Base-by-base conservation (phyloP, 2,888 invertebrate genomes). In the Hartigia nigra region DNA sequence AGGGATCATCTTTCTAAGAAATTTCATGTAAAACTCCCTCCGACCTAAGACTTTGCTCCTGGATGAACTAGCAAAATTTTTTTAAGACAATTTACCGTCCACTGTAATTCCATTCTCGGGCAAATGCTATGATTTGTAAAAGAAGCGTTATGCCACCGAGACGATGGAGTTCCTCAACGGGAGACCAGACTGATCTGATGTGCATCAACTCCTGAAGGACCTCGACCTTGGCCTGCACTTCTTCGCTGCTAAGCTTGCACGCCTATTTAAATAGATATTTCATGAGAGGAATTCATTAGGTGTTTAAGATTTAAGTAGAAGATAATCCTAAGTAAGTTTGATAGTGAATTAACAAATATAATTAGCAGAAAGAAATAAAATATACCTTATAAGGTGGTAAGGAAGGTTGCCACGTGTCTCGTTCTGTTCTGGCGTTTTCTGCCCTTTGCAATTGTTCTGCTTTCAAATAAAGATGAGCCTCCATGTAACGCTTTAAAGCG, bases 41-140 rank as follows among this genome's bases (percentile, higher is more conserved):
- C 1, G 34, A 34, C 3, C 34, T 34, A 34, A 34, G 3, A 34
- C 4, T 34, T 34, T 3, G 1, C 34, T 34, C 34, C 3, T 34
- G 34, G 34, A 34, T 4, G 3, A 34, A 3, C 34, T 34, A 23
- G n/a, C 2, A 23, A 55, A 55, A 23, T 1, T 2, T 55, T 23
- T 34, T 1, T 34, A 34, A 34, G 34, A 4, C 0, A 31, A 78
- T 82, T 86, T 87, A 94, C 94, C 96, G 94, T 85, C 97, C 97
- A 84, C 95, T 95, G 89, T 96, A 97, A 92, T 96, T 97, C 98
- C 98, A 98, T 87, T 98, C 97, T 89, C 97, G 96, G 0, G 97
- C 96, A 87, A 97, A 95, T 0, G 96, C 97, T 32, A 98, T 96
- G 5, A 98, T 96, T 90, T 97, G 96, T 81, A 98, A 92, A 36